Conservation (phyloP, 2,888 invertebrate species). For the Drosophila kuntzei region DNA sequence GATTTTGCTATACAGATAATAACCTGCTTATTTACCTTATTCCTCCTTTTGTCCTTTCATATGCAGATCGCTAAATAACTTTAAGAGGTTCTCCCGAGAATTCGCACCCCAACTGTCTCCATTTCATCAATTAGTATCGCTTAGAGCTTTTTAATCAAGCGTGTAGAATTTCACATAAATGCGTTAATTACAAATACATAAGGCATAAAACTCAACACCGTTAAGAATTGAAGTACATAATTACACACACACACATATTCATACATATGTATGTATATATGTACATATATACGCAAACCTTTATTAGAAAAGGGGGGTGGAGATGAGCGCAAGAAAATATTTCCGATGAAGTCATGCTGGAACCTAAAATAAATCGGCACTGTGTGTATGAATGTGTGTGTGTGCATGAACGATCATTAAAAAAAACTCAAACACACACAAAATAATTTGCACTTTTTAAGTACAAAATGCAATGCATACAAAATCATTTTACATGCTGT, state of each 20-base stretch:
- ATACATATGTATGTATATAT: neutral
- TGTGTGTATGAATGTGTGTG: slow-evolving; percentile 26
- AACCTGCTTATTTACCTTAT: too few relatives aligned
- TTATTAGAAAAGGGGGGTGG: slow-evolving; percentile 11
- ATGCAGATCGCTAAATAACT: slow-evolving; percentile 21
- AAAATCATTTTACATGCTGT: slow-evolving; percentile 53
- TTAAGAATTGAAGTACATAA: slow-evolving; percentile 64
- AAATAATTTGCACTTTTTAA: slow-evolving; percentile 74
- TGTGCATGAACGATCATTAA: slow-evolving; percentile 66
- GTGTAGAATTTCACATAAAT: slow-evolving; percentile 72
- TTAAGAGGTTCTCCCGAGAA: slow-evolving; percentile 8
- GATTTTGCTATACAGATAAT: too few relatives aligned
- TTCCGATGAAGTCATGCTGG: slow-evolving; percentile 76
- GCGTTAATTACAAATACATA: slow-evolving; percentile 68
- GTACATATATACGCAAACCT: neutral
- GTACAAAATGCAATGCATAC: slow-evolving; percentile 74
- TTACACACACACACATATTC: slow-evolving; percentile 32
- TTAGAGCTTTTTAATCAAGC: slow-evolving; percentile 58
- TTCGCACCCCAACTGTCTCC: slow-evolving; percentile 52
- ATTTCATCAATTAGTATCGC: slow-evolving; percentile 63
- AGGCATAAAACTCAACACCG: slow-evolving; percentile 50
- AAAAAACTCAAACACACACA: slow-evolving; percentile 42
- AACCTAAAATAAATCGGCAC: slow-evolving; percentile 75
- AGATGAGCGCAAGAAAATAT: slow-evolving; percentile 48
- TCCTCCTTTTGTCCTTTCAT: slow-evolving; percentile 25